Evolutionary conservation across 2,797 vertebrate species (phyloP), one percentile per base, ranked within the genome.

Genomic region (Hyperoplus immaculatus): DNA sequence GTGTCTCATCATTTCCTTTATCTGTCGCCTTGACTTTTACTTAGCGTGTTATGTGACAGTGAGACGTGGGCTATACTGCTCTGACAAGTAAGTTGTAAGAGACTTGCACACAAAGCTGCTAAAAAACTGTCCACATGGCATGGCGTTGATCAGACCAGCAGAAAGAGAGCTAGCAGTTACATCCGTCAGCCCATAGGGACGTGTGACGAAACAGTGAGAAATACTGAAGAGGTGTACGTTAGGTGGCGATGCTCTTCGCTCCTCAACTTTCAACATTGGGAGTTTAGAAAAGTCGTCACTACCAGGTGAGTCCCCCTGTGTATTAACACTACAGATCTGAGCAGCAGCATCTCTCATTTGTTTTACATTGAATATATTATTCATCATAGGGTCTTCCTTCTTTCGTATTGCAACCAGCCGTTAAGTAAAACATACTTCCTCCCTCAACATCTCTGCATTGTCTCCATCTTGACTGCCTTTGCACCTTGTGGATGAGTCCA

Each of bases 161-260:
- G 76, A 81, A 58, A 78, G 58, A 78, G 59, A 50, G 62, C 56
- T 38, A 14, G 39, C 46, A 82, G 64, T 78, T 60, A 76, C 64
- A 75, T 67, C 73, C 80, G 93, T 97, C 96, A 96, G 69, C 43
- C 63, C 53, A 72, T 84, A 77, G 71, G 50, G 71, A 63, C 5
- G 77, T 50, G 54, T 89, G 87, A 88, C 85, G 81, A 75, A 93
- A 93, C 87, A 75, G 1, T 63, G 57, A 62, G n/a, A 36, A 91
- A 89, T 64, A 56, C 38, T 80, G 16, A 82, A 73, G 68, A 46
- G 36, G 38, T 59, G 41, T 70, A 42, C 29, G 42, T 69, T 64
- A 64, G 57, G 46, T 71, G 72, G 75, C 42, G 14, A 71, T 42
- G 36, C 45, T 56, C 49, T 53, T 29, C 38, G 62, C 57, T 78